Evolutionary conservation across 2,113 vertebrate genomes (phyloP).

Genomic region (Okapia johnstoni): DNA sequence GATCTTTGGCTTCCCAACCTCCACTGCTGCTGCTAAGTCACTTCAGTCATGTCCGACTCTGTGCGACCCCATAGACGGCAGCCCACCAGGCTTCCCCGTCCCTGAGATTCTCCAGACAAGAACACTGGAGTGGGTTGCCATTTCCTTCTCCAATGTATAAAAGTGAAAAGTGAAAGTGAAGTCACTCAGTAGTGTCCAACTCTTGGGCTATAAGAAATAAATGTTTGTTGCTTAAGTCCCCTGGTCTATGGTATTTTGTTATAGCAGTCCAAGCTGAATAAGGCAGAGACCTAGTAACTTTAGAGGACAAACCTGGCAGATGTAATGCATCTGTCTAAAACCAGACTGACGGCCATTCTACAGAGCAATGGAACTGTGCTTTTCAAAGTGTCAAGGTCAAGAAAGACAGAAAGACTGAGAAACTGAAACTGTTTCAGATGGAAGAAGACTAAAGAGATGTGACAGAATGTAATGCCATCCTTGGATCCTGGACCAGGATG

Average conservation of each 20-base stretch:
- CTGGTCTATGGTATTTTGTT: neutral
- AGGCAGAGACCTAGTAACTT: neutral
- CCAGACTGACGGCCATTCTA: neutral
- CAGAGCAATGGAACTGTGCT: neutral
- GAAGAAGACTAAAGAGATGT: neutral
- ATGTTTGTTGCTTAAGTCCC: neutral
- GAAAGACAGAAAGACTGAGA: neutral
- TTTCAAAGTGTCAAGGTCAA: neutral
- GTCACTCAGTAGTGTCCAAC: no score
- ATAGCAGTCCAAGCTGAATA: neutral
- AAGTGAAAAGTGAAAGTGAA: no score
- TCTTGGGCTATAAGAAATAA: neutral
- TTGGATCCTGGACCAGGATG: neutral
- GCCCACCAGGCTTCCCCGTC: no score
- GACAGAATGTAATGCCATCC: neutral
- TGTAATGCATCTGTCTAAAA: neutral
- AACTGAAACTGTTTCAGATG: neutral
- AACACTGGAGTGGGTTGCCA: no score
- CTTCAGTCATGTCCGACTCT: no score
- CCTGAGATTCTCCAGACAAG: no score
- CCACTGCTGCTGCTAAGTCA: no score
- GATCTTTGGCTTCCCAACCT: neutral
- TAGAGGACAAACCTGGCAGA: neutral
- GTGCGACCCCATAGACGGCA: no score
- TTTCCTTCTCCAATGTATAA: no score